phyloP scores from a whole-genome alignment of 2,113 vertebrate species.

The Phoxinus phoxinus region DNA sequence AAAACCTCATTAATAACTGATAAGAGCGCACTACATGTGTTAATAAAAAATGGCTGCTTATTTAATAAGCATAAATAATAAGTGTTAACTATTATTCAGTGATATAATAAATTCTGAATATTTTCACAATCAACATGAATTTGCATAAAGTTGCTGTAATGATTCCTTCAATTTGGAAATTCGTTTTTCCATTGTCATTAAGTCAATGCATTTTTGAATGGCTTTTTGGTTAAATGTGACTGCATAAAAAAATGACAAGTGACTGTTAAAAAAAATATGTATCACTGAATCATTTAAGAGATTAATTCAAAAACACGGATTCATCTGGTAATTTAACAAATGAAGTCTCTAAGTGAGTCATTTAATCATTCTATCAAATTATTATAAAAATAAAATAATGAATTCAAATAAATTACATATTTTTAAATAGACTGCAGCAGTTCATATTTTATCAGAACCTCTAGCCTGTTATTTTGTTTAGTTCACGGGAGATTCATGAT shows the following conservation, averaged over 20 bases:
- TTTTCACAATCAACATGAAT: not conserved
- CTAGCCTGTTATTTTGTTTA: too few species aligned
- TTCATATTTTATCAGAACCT: too few species aligned
- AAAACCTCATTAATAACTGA: not conserved
- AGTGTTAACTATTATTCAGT: not conserved
- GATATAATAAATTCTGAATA: not conserved
- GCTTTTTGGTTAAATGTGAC: not conserved
- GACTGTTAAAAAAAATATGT: too few species aligned
- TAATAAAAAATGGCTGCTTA: not conserved
- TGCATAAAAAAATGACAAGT: not conserved
- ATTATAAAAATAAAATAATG: too few species aligned
- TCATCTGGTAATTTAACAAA: too few species aligned
- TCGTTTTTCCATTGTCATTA: not conserved
- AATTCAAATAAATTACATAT: too few species aligned
- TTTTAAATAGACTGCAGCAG: too few species aligned
- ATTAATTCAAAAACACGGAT: too few species aligned
- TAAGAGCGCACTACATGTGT: not conserved
- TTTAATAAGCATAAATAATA: not conserved
- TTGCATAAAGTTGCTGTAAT: not conserved
- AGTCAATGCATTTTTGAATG: not conserved
- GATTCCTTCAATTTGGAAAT: not conserved
- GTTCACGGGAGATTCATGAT: too few species aligned
- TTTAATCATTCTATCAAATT: too few species aligned
- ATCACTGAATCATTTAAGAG: too few species aligned
- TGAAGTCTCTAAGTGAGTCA: too few species aligned